phyloP scores from a whole-genome alignment of 2,113 vertebrate genomes.

The Chamaetylas fuelleborni region DNA sequence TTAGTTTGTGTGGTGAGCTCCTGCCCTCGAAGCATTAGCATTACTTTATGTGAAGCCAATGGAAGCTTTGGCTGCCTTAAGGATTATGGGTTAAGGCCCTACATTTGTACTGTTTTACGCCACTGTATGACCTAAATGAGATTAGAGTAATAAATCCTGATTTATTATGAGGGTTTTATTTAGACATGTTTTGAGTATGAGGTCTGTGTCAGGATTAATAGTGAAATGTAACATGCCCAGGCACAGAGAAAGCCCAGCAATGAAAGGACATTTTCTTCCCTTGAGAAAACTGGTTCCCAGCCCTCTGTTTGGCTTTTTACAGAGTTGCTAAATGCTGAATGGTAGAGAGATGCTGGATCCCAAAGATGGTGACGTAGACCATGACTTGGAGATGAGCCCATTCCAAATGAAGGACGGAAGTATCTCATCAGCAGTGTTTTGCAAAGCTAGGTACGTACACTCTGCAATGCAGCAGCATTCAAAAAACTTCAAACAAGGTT shows the following conservation, averaged over 20 bases:
- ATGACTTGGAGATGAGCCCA: slow-evolving; percentile 8
- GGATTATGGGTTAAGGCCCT: slow-evolving; percentile 43
- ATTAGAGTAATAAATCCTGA: slow-evolving; percentile 67
- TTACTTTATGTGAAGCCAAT: neutral
- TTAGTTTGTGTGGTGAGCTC: neutral
- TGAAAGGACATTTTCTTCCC: slow-evolving; percentile 46
- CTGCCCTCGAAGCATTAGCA: neutral
- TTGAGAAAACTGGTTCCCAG: slow-evolving; percentile 57
- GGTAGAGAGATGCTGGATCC: neutral
- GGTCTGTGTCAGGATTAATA: slow-evolving; percentile 47
- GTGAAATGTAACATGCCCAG: slow-evolving; percentile 36
- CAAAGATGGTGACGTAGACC: neutral
- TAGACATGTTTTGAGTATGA: slow-evolving; percentile 47
- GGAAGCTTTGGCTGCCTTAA: slow-evolving; percentile 5
- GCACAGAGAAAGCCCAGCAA: slow-evolving; percentile 25
- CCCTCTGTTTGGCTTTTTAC: slow-evolving; percentile 1
- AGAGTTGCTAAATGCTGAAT: neutral
- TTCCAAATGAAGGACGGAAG: neutral
- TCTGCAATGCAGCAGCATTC: neutral
- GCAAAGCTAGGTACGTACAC: neutral
- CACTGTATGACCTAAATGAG: slow-evolving; percentile 60
- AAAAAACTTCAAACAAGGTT: neutral
- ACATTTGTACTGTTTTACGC: slow-evolving; percentile 3
- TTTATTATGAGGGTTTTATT: slow-evolving; percentile 59
- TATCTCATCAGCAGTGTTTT: neutral